Conservation (phyloP, 2,113 vertebrate species). For the Thalassarche chlororhynchos region DNA sequence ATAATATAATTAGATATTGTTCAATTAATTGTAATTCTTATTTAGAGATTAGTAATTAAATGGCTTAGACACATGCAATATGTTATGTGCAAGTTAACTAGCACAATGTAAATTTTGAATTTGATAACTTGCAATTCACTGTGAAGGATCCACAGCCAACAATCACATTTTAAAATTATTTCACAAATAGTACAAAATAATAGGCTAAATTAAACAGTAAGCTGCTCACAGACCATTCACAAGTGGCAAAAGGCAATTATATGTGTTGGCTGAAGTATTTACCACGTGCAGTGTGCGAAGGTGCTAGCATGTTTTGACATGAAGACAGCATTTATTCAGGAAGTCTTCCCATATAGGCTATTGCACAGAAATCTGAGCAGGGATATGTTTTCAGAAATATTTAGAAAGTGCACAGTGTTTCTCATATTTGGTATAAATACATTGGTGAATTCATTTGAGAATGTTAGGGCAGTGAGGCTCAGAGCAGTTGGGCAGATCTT, state of each 20-base stretch:
- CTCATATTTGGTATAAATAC: background rate
- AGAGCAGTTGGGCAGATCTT: background rate
- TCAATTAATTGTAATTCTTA: background rate
- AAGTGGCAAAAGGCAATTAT: background rate
- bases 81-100: background rate
- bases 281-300: fast-evolving
- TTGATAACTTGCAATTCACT: background rate
- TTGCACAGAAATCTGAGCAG: background rate
- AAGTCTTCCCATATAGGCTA: background rate
- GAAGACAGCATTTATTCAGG: background rate
- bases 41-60: background rate
- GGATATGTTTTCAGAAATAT: background rate
- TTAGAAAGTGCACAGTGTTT: background rate
- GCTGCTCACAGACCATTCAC: background rate
- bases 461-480: background rate
- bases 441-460: background rate
- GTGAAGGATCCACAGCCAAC: background rate
- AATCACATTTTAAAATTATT: background rate
- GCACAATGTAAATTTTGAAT: background rate
- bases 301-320: background rate
- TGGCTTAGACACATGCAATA: background rate
- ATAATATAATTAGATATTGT: background rate
- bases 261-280: background rate
- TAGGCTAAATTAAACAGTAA: background rate
- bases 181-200: background rate